A percentile compares a stretch with the other conserved stretches of the same genome.
phyloP scores from a whole-genome alignment of 2,797 vertebrate species.

The Oreochromis grahami region DNA sequence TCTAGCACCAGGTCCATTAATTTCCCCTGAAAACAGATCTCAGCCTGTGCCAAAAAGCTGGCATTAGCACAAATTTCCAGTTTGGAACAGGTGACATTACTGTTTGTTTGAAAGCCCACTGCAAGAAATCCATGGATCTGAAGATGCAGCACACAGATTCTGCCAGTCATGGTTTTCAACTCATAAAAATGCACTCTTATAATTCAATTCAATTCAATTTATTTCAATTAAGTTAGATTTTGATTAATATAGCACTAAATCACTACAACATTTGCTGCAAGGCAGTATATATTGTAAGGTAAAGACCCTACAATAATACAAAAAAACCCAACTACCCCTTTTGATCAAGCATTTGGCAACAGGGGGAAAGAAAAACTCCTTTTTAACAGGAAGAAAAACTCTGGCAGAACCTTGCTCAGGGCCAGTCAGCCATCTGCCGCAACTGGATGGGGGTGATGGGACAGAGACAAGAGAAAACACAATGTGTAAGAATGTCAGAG shows the following conservation, averaged over 20 bases:
- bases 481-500: neutral
- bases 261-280: neutral
- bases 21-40: neutral
- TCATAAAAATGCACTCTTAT: neutral
- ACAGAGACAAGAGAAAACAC: neutral
- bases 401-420: neutral
- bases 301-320: neutral
- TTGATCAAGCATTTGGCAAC: neutral
- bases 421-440: too few species aligned
- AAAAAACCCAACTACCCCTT: fast-evolving
- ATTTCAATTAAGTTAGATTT: neutral
- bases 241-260: neutral
- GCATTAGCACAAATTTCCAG: neutral
- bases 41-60: neutral
- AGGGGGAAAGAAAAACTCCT: neutral
- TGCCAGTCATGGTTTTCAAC: neutral
- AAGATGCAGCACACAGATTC: neutral
- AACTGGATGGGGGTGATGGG: neutral
- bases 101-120: neutral
- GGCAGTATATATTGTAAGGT: neutral
- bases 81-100: neutral
- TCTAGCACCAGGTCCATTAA: neutral
- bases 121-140: neutral
- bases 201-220: neutral
- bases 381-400: neutral